A percentile compares a stretch with the other conserved stretches of the same genome.
Evolutionary conservation across 2,113 vertebrate genomes (phyloP).

Genomic region (Ornithorhynchus anatinus): DNA sequence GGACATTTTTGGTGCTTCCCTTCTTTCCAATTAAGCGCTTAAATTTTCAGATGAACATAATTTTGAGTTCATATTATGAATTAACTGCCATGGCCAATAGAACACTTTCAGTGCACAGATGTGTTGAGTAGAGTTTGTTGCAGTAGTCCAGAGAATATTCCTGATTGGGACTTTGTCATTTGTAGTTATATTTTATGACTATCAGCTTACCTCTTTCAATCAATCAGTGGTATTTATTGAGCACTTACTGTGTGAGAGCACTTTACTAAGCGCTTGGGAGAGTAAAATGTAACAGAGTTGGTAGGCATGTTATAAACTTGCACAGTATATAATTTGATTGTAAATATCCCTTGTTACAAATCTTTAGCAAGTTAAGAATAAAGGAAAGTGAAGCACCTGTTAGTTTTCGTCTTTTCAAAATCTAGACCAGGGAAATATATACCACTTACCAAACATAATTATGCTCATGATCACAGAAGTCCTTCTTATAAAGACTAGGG

Average conservation of each 20-base stretch:
- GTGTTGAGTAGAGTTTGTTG: too few relatives aligned
- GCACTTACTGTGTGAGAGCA: too few relatives aligned
- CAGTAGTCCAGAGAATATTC: neutral
- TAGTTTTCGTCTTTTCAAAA: neutral
- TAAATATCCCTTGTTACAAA: too few relatives aligned
- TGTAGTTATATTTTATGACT: neutral
- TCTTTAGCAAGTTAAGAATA: too few relatives aligned
- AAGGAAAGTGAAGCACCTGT: neutral
- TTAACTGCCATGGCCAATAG: neutral
- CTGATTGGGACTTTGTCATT: neutral
- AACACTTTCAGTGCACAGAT: neutral
- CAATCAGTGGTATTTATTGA: neutral
- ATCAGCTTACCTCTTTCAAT: neutral
- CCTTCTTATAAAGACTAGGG: slow-evolving; percentile 47
- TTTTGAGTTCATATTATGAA: neutral
- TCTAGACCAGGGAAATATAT: neutral
- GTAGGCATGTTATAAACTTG: too few relatives aligned
- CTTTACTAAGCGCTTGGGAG: too few relatives aligned
- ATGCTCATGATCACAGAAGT: slow-evolving; percentile 50
- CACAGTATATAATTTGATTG: too few relatives aligned
- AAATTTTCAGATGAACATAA: neutral
- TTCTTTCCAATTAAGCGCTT: neutral
- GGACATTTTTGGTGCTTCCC: neutral
- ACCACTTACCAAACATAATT: neutral
- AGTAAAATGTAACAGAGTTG: too few relatives aligned